Evolutionary conservation across 2,113 vertebrate genomes (phyloP).

Genomic region (crab-eating macaque (Macaca fascicularis)): DNA sequence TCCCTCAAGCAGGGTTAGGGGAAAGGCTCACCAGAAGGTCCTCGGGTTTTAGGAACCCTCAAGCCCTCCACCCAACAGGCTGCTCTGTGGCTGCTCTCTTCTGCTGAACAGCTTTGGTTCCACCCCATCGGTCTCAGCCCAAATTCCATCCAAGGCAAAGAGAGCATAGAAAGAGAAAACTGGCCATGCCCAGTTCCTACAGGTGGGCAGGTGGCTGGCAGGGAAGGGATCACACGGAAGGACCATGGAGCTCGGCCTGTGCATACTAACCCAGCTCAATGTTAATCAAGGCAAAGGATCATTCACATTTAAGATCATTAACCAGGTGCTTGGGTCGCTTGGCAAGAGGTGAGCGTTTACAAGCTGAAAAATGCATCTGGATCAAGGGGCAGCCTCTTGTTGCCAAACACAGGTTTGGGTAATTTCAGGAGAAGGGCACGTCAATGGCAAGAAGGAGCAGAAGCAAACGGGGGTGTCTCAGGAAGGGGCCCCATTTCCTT

Average conservation of each 20-base stretch:
- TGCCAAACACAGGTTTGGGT: conserved; percentile 33
- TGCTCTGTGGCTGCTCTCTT: neutral
- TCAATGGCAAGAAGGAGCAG: neutral
- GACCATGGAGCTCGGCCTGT: neutral
- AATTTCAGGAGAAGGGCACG: conserved; percentile 22
- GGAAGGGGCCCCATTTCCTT: too few species aligned
- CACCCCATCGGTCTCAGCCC: neutral
- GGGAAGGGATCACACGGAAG: neutral
- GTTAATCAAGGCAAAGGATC: neutral
- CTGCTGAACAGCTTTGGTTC: neutral
- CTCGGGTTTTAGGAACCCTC: neutral
- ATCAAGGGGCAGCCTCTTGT: neutral
- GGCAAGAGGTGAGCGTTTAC: neutral
- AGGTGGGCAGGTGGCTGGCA: conserved; percentile 34
- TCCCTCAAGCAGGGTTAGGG: neutral
- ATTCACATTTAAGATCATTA: conserved; percentile 67
- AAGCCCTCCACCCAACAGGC: neutral
- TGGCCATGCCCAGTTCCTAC: conserved; percentile 51
- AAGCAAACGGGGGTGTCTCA: neutral
- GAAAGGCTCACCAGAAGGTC: neutral
- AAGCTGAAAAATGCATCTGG: conserved; percentile 8
- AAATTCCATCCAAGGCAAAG: neutral
- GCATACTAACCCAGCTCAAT: neutral
- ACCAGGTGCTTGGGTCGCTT: conserved; percentile 1
- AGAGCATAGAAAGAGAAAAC: neutral